These are phyloP conservation scores for Hydrochoerus hydrochaeris DNA, from an alignment of 2,113 vertebrate species.

Conservation along the genomic window DNA sequence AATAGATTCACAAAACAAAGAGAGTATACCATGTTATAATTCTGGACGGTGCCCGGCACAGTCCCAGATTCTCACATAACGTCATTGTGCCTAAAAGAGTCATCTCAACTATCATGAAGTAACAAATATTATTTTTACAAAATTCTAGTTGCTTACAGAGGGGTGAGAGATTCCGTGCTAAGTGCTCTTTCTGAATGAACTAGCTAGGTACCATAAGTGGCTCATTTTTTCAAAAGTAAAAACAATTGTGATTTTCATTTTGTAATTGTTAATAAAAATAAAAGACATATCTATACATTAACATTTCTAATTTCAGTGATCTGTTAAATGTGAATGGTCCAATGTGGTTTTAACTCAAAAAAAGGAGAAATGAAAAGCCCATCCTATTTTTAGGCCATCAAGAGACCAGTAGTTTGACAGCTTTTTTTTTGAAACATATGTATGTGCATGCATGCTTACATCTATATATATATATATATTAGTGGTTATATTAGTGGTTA, in stretches of 20 bases:
- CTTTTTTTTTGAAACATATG: background rate
- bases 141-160: background rate
- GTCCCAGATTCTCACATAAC: background rate
- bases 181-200: background rate
- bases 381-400: background rate
- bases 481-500: too few relatives aligned
- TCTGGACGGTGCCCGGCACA: background rate
- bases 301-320: background rate
- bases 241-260: slow-evolving; percentile 10
- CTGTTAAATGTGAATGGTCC: background rate
- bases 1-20: background rate
- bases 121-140: background rate
- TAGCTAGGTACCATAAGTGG: background rate
- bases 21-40: background rate
- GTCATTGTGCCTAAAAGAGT: background rate
- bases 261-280: background rate
- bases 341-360: background rate
- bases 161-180: background rate
- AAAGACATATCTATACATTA: background rate
- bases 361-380: background rate
- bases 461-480: background rate
- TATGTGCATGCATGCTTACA: background rate
- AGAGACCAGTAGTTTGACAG: background rate
- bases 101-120: background rate
- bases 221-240: slow-evolving; percentile 3